Evolutionary conservation across 2,888 invertebrate species (phyloP).

Genomic region (Dryocosmus kuriphilus): DNA sequence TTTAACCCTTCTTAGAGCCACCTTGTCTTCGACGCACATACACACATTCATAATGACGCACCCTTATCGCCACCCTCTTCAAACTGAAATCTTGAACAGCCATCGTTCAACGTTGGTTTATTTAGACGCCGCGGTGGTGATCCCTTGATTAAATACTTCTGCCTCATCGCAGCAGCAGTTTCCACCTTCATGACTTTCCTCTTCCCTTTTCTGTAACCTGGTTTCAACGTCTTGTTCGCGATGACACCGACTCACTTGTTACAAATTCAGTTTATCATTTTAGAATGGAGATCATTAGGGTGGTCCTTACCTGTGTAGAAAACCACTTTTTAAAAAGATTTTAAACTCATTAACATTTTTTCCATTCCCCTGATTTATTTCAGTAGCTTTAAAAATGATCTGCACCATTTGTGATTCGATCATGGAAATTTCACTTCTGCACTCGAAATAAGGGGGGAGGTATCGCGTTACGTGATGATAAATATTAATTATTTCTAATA

Average conservation of each 20-base stretch:
- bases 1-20: constrained; percentile 71
- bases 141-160: constrained; percentile 74
- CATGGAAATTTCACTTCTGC: too few relatives aligned
- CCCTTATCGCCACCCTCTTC: constrained; percentile 65
- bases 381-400: too few relatives aligned
- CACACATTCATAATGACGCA: constrained; percentile 45
- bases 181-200: constrained; percentile 3
- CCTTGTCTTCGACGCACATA: constrained; percentile 64
- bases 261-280: not conserved
- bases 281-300: not conserved
- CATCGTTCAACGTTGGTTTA: constrained; percentile 72
- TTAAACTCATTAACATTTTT: too few relatives aligned
- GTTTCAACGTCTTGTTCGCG: not conserved
- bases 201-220: constrained; percentile 14
- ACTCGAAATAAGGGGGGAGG: too few relatives aligned
- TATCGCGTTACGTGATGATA: too few relatives aligned
- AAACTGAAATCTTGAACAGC: constrained; percentile 68
- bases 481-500: too few relatives aligned
- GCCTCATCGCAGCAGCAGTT: constrained; percentile 52
- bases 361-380: too few relatives aligned
- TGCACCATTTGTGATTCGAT: too few relatives aligned
- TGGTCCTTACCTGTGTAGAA: too few relatives aligned
- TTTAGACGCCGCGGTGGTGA: constrained; percentile 69
- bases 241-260: constrained; percentile 5
- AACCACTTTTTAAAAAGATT: too few relatives aligned